These are phyloP conservation scores for Ceyx melanurus DNA, from an alignment of 2,113 vertebrate species.

Conservation along the genomic window DNA sequence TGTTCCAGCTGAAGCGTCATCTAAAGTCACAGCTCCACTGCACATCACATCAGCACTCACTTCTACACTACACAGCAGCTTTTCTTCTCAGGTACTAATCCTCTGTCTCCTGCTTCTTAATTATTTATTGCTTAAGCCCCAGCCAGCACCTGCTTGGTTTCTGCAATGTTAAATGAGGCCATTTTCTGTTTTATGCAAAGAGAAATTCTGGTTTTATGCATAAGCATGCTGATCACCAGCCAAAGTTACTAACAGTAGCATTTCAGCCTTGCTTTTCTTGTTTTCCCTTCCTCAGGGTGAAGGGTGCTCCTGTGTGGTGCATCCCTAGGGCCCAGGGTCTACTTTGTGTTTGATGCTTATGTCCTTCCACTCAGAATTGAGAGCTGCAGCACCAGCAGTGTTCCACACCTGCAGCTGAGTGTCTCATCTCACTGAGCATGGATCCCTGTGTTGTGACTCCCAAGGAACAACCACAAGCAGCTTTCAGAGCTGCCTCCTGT, in stretches of 20 bases:
- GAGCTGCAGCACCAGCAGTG: background rate
- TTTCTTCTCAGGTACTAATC: background rate
- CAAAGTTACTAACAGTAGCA: background rate
- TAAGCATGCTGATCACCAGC: background rate
- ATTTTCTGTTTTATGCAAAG: background rate
- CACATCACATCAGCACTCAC: background rate
- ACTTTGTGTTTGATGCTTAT: background rate
- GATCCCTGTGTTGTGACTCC: background rate
- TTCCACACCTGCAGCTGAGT: background rate
- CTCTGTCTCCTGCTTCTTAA: background rate
- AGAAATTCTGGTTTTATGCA: background rate
- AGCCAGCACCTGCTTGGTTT: background rate
- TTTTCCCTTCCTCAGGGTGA: background rate
- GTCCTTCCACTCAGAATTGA: background rate
- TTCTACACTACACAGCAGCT: background rate
- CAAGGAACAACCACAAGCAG: fast-evolving
- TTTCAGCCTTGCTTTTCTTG: background rate
- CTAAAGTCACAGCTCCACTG: background rate
- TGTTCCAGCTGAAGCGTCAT: background rate
- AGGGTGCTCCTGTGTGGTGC: background rate
- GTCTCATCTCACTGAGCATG: background rate
- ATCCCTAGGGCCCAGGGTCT: background rate
- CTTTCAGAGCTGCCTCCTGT: background rate
- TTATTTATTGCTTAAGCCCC: background rate
- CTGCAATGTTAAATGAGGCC: background rate